Evolutionary conservation across 2,888 invertebrate species (phyloP).

Genomic region (Scaptomyza reducta): DNA sequence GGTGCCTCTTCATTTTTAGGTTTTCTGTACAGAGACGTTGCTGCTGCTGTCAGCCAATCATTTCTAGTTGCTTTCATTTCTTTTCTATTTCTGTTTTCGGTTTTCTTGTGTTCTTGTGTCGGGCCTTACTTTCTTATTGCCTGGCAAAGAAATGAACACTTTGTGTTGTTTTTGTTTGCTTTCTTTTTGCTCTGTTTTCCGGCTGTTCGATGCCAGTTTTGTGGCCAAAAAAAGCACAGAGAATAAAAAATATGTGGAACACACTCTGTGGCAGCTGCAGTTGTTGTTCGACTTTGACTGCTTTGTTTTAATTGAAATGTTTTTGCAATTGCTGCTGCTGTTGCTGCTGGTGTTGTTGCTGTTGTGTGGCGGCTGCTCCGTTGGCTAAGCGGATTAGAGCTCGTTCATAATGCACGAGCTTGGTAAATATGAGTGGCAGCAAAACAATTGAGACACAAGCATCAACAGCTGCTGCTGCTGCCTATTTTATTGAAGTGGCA

Average conservation of each 20-base stretch:
- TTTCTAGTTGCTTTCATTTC: constrained; percentile 20
- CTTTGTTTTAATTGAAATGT: constrained; percentile 74
- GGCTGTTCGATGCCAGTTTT: constrained; percentile 40
- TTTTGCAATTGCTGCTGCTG: constrained; percentile 50
- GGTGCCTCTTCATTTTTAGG: constrained; percentile 26
- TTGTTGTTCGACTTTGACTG: constrained; percentile 47
- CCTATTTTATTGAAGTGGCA: constrained; percentile 51
- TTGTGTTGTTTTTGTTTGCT: constrained; percentile 10
- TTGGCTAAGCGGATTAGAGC: constrained; percentile 66
- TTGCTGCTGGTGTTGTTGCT: background rate
- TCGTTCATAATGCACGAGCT: constrained; percentile 65
- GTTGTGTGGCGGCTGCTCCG: constrained; percentile 19
- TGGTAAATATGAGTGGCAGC: constrained; percentile 58
- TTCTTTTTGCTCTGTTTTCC: constrained; percentile 10
- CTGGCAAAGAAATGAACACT: constrained; percentile 36
- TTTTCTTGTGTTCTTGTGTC: constrained; percentile 3
- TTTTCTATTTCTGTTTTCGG: background rate
- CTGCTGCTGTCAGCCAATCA: constrained; percentile 31
- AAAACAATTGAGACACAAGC: constrained; percentile 52
- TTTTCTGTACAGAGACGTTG: constrained; percentile 1
- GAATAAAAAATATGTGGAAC: constrained; percentile 25
- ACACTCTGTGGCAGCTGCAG: constrained; percentile 27
- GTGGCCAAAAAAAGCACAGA: constrained; percentile 47
- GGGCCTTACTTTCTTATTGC: constrained; percentile 32
- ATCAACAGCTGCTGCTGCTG: constrained; percentile 29